These are phyloP conservation scores for Ectropis crepuscularia DNA, from an alignment of 2,888 invertebrate species.

Conservation along the genomic window DNA sequence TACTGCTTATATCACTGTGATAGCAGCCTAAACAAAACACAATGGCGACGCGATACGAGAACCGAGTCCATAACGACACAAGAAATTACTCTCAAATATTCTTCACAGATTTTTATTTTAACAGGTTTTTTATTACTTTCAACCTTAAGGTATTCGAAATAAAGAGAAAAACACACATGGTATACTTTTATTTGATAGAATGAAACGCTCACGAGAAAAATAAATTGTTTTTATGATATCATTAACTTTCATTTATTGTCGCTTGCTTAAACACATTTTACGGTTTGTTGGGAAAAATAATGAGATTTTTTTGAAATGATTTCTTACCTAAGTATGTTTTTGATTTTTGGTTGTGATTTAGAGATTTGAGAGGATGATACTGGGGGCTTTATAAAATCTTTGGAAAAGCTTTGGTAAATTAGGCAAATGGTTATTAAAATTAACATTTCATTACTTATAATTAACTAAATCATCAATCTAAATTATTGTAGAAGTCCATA, in stretches of 20 bases:
- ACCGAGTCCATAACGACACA: constrained; percentile 53
- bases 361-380: constrained; percentile 3
- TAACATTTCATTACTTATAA: no score
- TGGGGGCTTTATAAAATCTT: neutral
- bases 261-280: constrained; percentile 53
- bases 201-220: constrained; percentile 49
- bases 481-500: no score
- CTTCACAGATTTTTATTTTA: constrained; percentile 47
- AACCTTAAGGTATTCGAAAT: constrained; percentile 38
- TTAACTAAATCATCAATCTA: no score
- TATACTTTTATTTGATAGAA: constrained; percentile 45
- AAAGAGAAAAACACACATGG: constrained; percentile 39
- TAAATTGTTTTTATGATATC: constrained; percentile 57
- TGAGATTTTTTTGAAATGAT: constrained; percentile 27
- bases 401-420: neutral
- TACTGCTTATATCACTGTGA: no score
- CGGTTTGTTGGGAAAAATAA: constrained; percentile 43
- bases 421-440: no score
- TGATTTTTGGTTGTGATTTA: constrained; percentile 8
- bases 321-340: constrained; percentile 9
- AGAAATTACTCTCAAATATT: constrained; percentile 59
- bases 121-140: constrained; percentile 34
- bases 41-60: constrained; percentile 51
- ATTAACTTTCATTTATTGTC: constrained; percentile 57
- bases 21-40: constrained; percentile 42